phyloP scores from a whole-genome alignment of 2,797 vertebrate species.

The Gobio occitaniae region DNA sequence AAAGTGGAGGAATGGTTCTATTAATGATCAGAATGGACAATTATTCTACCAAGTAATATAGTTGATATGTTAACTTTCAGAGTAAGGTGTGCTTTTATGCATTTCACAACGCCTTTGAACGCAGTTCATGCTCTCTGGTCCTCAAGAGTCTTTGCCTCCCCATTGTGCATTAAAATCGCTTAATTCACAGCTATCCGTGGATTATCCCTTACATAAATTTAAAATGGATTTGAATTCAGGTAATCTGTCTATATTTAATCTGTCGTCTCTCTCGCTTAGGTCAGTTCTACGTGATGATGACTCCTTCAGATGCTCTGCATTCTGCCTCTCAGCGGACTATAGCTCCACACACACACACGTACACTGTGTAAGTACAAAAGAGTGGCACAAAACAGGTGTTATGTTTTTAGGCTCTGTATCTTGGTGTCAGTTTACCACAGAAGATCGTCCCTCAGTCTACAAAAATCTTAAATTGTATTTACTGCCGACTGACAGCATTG shows the following conservation, averaged over 20 bases:
- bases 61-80: background rate
- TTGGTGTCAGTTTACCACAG: background rate
- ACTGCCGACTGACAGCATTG: background rate
- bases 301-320: slow-evolving; percentile 87
- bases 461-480: background rate
- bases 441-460: background rate
- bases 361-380: slow-evolving; percentile 82
- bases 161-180: no score
- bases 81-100: no score
- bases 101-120: no score
- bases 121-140: no score
- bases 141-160: background rate
- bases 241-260: background rate
- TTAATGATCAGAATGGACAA: no score
- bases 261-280: slow-evolving; percentile 67
- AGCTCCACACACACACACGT: slow-evolving; percentile 86
- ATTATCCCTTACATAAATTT: no score
- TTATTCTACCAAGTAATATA: background rate
- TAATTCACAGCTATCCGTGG: no score
- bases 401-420: background rate
- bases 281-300: slow-evolving; percentile 95
- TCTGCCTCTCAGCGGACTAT: slow-evolving; percentile 83
- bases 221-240: background rate
- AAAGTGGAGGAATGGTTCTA: background rate
- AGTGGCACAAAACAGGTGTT: background rate